Evolutionary conservation across 2,888 invertebrate genomes (phyloP).

Genomic region (Troides helena): DNA sequence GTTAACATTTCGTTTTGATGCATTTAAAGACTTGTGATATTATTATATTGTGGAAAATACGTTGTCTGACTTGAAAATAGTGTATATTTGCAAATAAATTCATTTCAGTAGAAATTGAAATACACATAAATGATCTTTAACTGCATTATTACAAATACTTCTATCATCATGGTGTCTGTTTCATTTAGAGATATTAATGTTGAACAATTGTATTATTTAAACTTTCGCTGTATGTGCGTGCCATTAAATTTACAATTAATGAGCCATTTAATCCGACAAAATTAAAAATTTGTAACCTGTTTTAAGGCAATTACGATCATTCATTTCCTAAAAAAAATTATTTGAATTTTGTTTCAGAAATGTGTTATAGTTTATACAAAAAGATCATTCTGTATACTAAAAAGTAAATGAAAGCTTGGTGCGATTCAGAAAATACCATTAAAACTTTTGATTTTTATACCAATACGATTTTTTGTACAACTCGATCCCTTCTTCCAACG

Average conservation of each 20-base stretch:
- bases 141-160: slow-evolving; percentile 35
- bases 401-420: slow-evolving; percentile 80
- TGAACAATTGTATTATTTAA: slow-evolving; percentile 39
- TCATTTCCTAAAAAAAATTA: slow-evolving; percentile 60
- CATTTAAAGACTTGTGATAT: slow-evolving; percentile 80
- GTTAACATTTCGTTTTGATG: slow-evolving; percentile 70
- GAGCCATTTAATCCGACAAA: slow-evolving; percentile 74
- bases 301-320: slow-evolving; percentile 59
- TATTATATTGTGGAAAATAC: slow-evolving; percentile 75
- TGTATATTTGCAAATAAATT: slow-evolving; percentile 66
- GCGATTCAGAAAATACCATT: slow-evolving; percentile 81
- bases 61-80: slow-evolving; percentile 79
- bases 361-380: slow-evolving; percentile 74
- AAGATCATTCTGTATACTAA: slow-evolving; percentile 79
- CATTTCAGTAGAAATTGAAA: slow-evolving; percentile 53
- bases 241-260: slow-evolving; percentile 58
- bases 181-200: slow-evolving; percentile 44
- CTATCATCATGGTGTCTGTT: slow-evolving; percentile 32
- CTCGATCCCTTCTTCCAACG: neutral
- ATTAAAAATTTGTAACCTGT: slow-evolving; percentile 62
- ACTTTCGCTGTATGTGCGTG: slow-evolving; percentile 53
- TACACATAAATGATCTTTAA: slow-evolving; percentile 47
- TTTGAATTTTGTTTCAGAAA: slow-evolving; percentile 60
- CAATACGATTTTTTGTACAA: slow-evolving; percentile 60
- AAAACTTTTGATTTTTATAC: slow-evolving; percentile 81